A percentile compares a stretch with the other conserved stretches of the same genome.
Conservation (phyloP, 2,797 vertebrate genomes). For the Rhyacichthys aspro region DNA sequence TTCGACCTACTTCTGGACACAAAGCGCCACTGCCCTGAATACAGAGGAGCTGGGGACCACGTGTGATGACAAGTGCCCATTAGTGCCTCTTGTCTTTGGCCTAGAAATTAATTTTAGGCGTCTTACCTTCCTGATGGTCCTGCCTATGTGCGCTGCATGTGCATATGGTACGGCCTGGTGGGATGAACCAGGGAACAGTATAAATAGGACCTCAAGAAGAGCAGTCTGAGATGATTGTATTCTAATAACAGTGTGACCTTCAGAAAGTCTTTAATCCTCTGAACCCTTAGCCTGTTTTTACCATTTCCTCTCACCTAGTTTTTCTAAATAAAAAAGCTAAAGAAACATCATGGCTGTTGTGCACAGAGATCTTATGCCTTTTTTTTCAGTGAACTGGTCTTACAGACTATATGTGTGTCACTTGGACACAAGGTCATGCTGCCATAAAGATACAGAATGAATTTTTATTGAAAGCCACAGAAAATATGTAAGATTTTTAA, state of each 20-base stretch:
- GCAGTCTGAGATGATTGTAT: constrained; percentile 52
- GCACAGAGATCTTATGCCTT: no score
- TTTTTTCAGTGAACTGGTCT: no score
- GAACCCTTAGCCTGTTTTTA: no score
- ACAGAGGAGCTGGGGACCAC: constrained; percentile 74
- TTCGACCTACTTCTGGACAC: constrained; percentile 84
- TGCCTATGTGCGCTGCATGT: constrained; percentile 7
- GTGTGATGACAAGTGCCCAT: constrained; percentile 72
- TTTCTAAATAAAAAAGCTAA: no score
- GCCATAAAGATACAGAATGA: no score
- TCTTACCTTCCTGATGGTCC: constrained; percentile 59
- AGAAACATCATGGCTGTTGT: no score
- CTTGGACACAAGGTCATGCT: no score
- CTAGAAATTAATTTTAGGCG: constrained; percentile 60
- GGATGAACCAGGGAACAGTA: constrained; percentile 8
- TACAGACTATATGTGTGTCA: no score
- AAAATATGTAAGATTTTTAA: no score
- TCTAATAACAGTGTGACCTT: constrained; percentile 61
- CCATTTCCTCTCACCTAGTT: no score
- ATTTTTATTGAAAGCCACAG: no score
- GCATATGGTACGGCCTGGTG: constrained; percentile 3
- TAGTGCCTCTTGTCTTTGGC: constrained; percentile 67
- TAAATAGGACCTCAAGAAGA: constrained; percentile 30
- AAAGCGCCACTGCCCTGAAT: constrained; percentile 81
- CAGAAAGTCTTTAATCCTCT: constrained; percentile 41